Evolutionary conservation across 2,113 vertebrate species (phyloP), one percentile per base, ranked within the genome.

Genomic region (Columba livia): DNA sequence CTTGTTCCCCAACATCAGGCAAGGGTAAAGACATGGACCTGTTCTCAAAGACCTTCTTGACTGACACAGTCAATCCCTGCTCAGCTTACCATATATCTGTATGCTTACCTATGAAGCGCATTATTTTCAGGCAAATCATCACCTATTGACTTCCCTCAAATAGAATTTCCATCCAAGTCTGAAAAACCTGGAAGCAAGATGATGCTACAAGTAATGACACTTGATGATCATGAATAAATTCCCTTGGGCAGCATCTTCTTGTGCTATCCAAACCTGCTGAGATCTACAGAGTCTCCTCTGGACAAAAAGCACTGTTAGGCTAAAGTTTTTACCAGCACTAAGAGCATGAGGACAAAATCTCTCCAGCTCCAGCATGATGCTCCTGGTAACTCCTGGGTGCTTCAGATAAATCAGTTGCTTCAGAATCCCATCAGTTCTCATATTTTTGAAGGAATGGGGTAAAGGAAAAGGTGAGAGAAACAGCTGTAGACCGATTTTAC

Each of bases 131-230:
- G 15, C 15, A 79, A 75, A 92, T 36, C 4, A 14, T 14, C 26
- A 57, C 61, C 56, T 14, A 11, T 0, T 50, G 51, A 86, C 20
- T 65, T 83, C 10, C 14, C 10, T 12, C 1, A 0, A 7, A 8
- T 3, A 8, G 23, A 77, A 56, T 28, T 85, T 57, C 0, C 0
- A 29, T 40, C 57, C 14, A 21, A 24, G 5, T 75, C 40, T 2
- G 0, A 61, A 71, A 78, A 75, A 40, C 4, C 9, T 72, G 32
- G 36, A 86, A 91, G n/a, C 7, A 67, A 47, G 20, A 34, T 0
- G 1, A 53, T 72, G 28, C 61, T 60, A 64, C 14, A 81, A 82
- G 44, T 23, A 79, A 72, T 19, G 47, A 34, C 31, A 57, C 26
- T 20, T 72, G 53, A 80, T 1, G 3, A 74, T 9, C 28, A 60